Percentiles rank a stretch among this genome's conserved stretches.
phyloP scores from a whole-genome alignment of 2,888 invertebrate genomes.

The Crepidodera aurea region DNA sequence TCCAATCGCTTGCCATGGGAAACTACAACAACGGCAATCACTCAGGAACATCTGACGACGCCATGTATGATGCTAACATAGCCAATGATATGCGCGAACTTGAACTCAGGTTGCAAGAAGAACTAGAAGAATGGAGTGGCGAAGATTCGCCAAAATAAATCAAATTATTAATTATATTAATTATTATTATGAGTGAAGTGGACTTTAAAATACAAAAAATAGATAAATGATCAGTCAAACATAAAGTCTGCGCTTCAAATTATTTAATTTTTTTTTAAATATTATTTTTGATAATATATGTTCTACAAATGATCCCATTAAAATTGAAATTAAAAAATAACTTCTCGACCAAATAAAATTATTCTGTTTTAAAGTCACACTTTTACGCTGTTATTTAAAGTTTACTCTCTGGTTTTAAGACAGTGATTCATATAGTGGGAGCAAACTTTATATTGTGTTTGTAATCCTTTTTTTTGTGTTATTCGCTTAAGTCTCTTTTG shows the following conservation, averaged over 20 bases:
- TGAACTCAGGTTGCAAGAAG: constrained; percentile 71
- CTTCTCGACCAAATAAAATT: background rate
- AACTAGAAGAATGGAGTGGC: constrained; percentile 72
- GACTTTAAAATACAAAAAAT: background rate
- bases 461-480: constrained; percentile 9
- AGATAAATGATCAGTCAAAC: too few relatives aligned
- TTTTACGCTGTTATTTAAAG: background rate
- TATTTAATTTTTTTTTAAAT: background rate
- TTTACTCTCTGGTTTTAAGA: background rate
- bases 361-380: background rate
- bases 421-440: background rate
- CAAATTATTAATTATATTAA: background rate
- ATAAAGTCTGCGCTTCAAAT: too few relatives aligned
- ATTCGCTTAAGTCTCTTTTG: constrained; percentile 13
- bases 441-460: constrained; percentile 7
- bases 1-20: constrained; percentile 54
- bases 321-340: too few relatives aligned
- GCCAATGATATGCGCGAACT: constrained; percentile 73
- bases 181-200: background rate
- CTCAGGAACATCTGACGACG: constrained; percentile 61
- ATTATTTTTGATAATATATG: too few relatives aligned
- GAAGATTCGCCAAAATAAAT: constrained; percentile 61
- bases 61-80: constrained; percentile 70
- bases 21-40: constrained; percentile 50
- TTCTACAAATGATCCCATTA: too few relatives aligned